Percentiles rank a stretch among this genome's conserved stretches.
Evolutionary conservation across 1,140 invertebrate genomes (phyloP).

Genomic region (Apis mellifera): DNA sequence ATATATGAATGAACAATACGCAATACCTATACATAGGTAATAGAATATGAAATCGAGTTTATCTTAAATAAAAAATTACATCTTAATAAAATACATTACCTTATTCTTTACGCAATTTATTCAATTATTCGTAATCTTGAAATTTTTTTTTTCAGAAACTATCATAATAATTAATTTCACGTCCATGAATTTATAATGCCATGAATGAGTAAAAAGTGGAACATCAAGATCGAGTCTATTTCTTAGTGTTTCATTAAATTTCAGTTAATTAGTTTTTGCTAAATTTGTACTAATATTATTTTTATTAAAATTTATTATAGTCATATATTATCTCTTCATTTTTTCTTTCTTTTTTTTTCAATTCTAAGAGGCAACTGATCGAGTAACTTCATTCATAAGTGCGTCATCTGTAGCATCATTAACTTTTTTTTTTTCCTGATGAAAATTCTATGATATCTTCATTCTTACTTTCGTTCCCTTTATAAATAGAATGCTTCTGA

Average conservation of each 20-base stretch:
- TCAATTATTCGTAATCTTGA: neutral
- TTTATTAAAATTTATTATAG: neutral
- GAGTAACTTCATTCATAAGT: neutral
- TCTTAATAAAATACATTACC: conserved; percentile 5
- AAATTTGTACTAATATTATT: too few species aligned
- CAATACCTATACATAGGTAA: neutral
- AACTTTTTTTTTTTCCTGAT: neutral
- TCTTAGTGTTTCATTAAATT: neutral
- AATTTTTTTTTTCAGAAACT: neutral
- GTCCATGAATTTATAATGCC: neutral
- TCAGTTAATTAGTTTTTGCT: neutral
- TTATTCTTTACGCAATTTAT: neutral
- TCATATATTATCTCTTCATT: neutral
- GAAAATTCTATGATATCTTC: conserved; percentile 20
- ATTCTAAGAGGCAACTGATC: conserved; percentile 11
- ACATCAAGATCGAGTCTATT: neutral
- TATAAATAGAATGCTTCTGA: neutral
- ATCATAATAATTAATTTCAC: neutral
- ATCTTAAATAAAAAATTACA: neutral
- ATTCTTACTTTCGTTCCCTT: neutral
- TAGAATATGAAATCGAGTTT: neutral
- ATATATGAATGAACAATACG: neutral
- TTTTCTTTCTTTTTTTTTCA: too few species aligned
- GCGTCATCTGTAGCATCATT: conserved; percentile 16
- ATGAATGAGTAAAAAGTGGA: neutral